A percentile compares a stretch with the other conserved stretches of the same genome.
Evolutionary conservation across 2,888 invertebrate species (phyloP).

Genomic region (Sycophila texana): DNA sequence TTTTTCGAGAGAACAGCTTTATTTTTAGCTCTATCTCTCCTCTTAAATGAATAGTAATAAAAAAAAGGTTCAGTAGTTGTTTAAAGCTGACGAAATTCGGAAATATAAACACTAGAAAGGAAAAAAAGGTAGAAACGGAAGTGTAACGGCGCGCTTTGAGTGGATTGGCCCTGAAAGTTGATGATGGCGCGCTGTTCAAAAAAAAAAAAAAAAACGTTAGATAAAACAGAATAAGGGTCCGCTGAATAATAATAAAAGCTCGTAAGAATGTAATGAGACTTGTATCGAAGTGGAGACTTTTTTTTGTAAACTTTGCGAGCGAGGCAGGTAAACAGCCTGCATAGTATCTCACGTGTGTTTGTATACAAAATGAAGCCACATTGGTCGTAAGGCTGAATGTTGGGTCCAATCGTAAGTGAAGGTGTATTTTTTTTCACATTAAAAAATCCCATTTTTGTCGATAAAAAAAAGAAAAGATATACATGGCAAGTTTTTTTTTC

Average conservation of each 20-base stretch:
- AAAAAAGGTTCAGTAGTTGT: constrained; percentile 60
- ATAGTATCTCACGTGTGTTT: constrained; percentile 50
- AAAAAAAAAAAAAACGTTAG: constrained; percentile 25
- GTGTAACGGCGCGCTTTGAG: constrained; percentile 57
- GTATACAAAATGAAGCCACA: constrained; percentile 44
- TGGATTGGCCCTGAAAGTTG: constrained; percentile 68
- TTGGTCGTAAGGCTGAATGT: constrained; percentile 53
- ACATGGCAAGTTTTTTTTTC: constrained; percentile 31
- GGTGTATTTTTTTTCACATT: constrained; percentile 54
- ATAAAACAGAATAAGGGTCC: constrained; percentile 59
- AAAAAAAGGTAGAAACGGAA: constrained; percentile 33
- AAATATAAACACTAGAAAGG: constrained; percentile 57
- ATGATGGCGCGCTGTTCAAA: constrained; percentile 64
- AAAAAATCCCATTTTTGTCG: constrained; percentile 51
- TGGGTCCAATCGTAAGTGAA: constrained; percentile 55
- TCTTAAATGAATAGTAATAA: constrained; percentile 41
- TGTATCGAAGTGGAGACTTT: constrained; percentile 48
- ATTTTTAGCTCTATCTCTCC: constrained; percentile 53
- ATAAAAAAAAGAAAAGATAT: constrained; percentile 18
- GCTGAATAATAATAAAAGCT: constrained; percentile 50
- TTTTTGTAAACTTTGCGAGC: constrained; percentile 50
- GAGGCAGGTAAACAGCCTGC: constrained; percentile 49
- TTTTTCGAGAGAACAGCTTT: constrained; percentile 49
- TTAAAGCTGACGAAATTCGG: constrained; percentile 61
- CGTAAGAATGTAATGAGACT: constrained; percentile 69